Base-by-base conservation (phyloP, 2,797 vertebrate species). In the Orientallactaga sibirica region DNA sequence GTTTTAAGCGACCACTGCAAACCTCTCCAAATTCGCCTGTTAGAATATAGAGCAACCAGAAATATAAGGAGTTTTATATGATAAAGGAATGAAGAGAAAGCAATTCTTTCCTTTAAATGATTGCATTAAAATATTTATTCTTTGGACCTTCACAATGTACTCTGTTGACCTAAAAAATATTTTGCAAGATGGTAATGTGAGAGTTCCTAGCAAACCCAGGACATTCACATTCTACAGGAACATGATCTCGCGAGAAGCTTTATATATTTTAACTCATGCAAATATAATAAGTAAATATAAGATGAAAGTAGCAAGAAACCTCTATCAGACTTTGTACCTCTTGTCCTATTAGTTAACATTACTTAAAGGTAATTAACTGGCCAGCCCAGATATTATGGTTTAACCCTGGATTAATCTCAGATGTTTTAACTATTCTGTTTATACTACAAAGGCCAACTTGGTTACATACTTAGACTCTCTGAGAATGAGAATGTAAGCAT, bases 11-110 rank as follows among this genome's bases (percentile, higher is more conserved):
- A 0, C 99, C 99, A 5, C 99, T 99, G 98, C 99, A 99, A 19
- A 99, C 99, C 97, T 99, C 99, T 73, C 99, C 99, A 97, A 99
- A 99, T 97, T 99, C 99, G 92, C 99, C 99, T 99, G 48, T 20
- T 90, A 86, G 27, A 84, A 70, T 76, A 43, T 33, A 71, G 95
- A n/a, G 7, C 9, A 78, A 68, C 41, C 83, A n/a, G 77, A 81
- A 88, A 78, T 20, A 4, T 10, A 82, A 88, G 6, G 1, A 33
- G 33, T 64, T 70, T 64, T 70, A 55, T 5, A 25, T 25, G 37
- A 77, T 67, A 37, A 43, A 41, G 96, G 96, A 94, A 83, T 33
- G 11, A 29, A 22, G 24, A 64, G 20, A 80, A 14, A 95, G 14
- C 37, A 93, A 83, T 29, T 82, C 0, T 78, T 92, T 77, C 18